These are phyloP conservation scores for Ametastegia equiseti DNA, from an alignment of 2,888 invertebrate species.

Conservation along the genomic window DNA sequence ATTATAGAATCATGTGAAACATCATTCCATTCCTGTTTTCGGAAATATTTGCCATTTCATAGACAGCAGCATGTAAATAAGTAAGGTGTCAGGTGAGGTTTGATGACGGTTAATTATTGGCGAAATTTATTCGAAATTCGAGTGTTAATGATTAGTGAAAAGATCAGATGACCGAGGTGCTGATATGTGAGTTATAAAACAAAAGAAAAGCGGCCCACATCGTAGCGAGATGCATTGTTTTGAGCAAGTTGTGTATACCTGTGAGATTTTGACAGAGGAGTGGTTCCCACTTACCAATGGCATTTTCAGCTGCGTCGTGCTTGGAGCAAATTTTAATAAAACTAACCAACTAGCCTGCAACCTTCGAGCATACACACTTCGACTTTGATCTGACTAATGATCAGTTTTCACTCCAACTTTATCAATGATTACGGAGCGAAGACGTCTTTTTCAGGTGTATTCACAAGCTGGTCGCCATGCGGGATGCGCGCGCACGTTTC, in stretches of 20 bases:
- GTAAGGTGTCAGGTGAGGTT: not conserved
- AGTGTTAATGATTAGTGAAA: not conserved
- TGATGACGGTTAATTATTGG: not conserved
- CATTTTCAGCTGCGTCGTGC: conserved; percentile 70
- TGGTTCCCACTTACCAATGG: conserved; percentile 64
- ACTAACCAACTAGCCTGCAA: conserved; percentile 16
- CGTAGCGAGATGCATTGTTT: conserved; percentile 36
- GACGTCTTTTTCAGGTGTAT: conserved; percentile 15
- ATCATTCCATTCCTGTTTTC: not conserved
- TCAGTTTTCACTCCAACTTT: conserved; percentile 45
- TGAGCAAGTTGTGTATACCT: conserved; percentile 47
- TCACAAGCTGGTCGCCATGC: conserved; percentile 44
- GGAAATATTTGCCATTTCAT: not conserved
- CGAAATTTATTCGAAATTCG: not conserved
- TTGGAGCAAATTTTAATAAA: conserved; percentile 26
- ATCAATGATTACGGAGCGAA: conserved; percentile 43
- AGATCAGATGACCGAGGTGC: not conserved
- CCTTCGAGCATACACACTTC: not conserved
- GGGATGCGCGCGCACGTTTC: conserved; percentile 42
- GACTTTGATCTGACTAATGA: conserved; percentile 26
- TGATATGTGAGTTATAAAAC: not conserved
- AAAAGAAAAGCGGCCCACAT: not conserved
- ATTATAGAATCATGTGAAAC: not conserved
- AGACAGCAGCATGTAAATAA: not conserved
- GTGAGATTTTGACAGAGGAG: conserved; percentile 49